These are phyloP conservation scores for Hofmannophila pseudospretella DNA, from an alignment of 2,888 invertebrate genomes.

Conservation along the genomic window DNA sequence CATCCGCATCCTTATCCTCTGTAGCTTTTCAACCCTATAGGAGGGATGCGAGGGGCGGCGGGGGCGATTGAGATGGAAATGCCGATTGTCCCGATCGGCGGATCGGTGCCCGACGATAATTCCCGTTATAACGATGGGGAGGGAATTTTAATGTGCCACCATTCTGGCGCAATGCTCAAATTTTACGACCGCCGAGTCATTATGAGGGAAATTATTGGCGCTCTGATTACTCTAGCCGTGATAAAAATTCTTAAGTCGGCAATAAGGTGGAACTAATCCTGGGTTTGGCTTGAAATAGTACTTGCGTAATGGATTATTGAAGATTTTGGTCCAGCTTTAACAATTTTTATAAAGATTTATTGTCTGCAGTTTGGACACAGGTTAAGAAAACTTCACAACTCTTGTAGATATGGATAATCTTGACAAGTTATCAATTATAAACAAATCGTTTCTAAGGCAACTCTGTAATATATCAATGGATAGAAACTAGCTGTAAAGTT, in stretches of 20 bases:
- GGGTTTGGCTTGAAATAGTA: conserved; percentile 61
- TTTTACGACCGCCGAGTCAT: conserved; percentile 75
- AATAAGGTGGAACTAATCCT: conserved; percentile 77
- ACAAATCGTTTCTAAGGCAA: no score
- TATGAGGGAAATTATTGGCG: conserved; percentile 78
- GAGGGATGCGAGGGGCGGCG: conserved; percentile 9
- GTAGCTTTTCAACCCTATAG: no score
- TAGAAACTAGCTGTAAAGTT: no score
- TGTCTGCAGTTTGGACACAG: no score
- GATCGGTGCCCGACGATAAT: conserved; percentile 62
- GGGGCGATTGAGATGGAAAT: conserved; percentile 70
- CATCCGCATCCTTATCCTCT: no score
- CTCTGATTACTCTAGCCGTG: conserved; percentile 76
- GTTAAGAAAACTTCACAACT: not conserved
- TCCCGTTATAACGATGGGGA: conserved; percentile 75
- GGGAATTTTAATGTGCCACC: conserved; percentile 78
- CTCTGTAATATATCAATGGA: no score
- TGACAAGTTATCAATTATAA: no score
- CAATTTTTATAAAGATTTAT: no score
- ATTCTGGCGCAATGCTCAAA: conserved; percentile 78
- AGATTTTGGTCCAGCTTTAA: no score
- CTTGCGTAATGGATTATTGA: conserved; percentile 30
- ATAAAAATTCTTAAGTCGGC: conserved; percentile 77
- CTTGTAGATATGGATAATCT: not conserved
- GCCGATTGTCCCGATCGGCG: conserved; percentile 63